Base-by-base conservation (phyloP, 2,113 vertebrate genomes). In the Vanacampus margaritifer region DNA sequence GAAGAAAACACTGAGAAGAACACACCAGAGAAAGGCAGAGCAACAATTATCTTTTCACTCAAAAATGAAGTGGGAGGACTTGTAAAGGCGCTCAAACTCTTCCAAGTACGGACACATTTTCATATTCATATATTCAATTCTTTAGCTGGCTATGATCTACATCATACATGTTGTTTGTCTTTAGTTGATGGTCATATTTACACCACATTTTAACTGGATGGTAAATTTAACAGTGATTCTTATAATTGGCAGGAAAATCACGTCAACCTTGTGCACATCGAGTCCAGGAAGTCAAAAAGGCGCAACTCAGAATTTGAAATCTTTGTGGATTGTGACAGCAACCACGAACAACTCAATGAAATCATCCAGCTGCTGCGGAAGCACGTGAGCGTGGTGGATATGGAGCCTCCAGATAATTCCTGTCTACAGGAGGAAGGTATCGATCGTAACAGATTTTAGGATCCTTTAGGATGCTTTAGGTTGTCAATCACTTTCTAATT, bases 11-110 rank as follows among this genome's bases (percentile, higher is more conserved):
- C 93, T 76, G 96, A 97, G 76, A 98, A 95, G 83, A 92, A 89
- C n/a, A 81, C 85, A 12, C 86, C 92, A 51, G 96, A 95, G 85
- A 94, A 90, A 71, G 91, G 91, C 16, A 93, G 93, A 80, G 93
- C 93, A 5, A 94, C 95, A 58, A 92, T 98, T 0, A 93, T 98
- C 82, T 98, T 98, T 86, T 96, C 96, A 48, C 90, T 99, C 73
- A 98, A 97, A 83, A 98, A 98, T 93, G 96, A 99, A 91, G 91
- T 98, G 0, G 97, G 95, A 75, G 96, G 96, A 64, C 94, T 98
- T 57, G 93, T 96, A 26, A 98, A 96, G 87, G 96, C 96, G 4
- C 89, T 99, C 36, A 98, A 94, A 90, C 94, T 97, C 67, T 98
- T 99, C 79, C 96, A 99, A 92, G 97, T 98, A 83, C 39, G 67